Percentiles rank a stretch among this genome's conserved stretches.
phyloP scores from a whole-genome alignment of 2,113 vertebrate genomes.

The Urocitellus parryii region DNA sequence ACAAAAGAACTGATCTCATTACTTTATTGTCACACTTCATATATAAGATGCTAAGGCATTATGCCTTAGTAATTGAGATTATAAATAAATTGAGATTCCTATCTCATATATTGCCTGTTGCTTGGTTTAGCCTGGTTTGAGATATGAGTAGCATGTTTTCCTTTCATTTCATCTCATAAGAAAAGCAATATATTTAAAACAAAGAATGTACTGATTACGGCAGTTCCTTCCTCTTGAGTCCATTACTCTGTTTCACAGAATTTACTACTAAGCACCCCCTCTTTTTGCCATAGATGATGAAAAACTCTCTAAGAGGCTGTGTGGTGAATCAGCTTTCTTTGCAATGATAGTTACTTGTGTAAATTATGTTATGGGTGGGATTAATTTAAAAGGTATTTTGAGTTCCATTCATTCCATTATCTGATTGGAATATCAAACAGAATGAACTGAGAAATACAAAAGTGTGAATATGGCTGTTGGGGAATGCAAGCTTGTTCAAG shows the following conservation, averaged over 20 bases:
- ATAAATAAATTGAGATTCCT: conserved; percentile 63
- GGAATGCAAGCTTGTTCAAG: neutral
- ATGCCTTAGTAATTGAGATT: conserved; percentile 67
- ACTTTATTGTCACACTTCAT: conserved; percentile 66
- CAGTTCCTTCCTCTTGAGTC: neutral
- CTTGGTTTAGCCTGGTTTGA: conserved; percentile 40
- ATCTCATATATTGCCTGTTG: neutral
- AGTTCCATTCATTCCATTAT: neutral
- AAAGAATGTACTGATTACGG: neutral
- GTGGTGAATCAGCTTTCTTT: neutral
- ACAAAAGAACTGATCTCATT: conserved; percentile 50
- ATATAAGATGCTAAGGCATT: conserved; percentile 57
- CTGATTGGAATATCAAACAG: neutral
- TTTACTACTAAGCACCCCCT: neutral
- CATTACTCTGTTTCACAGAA: neutral
- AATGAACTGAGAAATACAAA: neutral
- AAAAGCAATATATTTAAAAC: conserved; percentile 42
- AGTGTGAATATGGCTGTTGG: neutral
- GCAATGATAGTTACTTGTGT: neutral
- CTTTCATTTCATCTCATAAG: conserved; percentile 32
- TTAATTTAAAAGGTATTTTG: neutral
- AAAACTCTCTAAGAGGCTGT: neutral
- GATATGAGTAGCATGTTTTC: neutral
- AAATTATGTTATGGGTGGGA: neutral
- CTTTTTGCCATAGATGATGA: neutral